Base-by-base conservation (phyloP, 2,797 vertebrate species). In the Triplophysa bombifrons region DNA sequence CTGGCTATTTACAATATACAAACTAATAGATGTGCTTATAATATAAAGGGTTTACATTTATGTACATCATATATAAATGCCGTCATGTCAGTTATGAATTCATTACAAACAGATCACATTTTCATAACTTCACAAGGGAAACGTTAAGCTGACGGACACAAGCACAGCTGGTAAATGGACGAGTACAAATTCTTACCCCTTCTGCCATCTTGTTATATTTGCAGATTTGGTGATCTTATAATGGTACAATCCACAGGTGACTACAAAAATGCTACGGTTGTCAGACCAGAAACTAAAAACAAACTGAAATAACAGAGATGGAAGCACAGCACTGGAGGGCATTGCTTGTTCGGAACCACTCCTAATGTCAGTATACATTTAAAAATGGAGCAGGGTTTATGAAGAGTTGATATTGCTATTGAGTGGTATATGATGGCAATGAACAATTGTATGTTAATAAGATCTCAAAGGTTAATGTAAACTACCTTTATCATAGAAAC, bases 21-120 rank as follows among this genome's bases (percentile, higher is more conserved):
- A 94, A 94, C 92, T 93, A 93, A 34, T 89, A 94, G 91, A 91
- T 92, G 89, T 89, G 91, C 92, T 90, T 90, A 85, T 87, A 91
- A 93, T 94, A 94, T 91, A 94, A 94, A 94, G 92, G 91, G 90
- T 92, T 90, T 92, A 92, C 90, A 89, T 90, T 90, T 93, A 93
- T 94, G 87, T 93, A 93, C 92, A 94, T 88, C 92, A 93, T 93
- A 91, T 94, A 94, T 93, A 93, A 92, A 92, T 90, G 90, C 89
- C 91, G 90, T 88, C 86, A 87, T 76, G 83, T 80, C 91, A 91
- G 88, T 92, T 89, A 90, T 88, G 85, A 89, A 88, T 90, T 83
- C 86, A 86, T 86, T 90, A 84, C 87, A 88, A 85, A 85, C 83
- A 87, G 84, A 90, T 87, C 87, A 86, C 86, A 76, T 56, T 84